Evolutionary conservation across 2,888 invertebrate species (phyloP).

Genomic region (Andrena camellia): DNA sequence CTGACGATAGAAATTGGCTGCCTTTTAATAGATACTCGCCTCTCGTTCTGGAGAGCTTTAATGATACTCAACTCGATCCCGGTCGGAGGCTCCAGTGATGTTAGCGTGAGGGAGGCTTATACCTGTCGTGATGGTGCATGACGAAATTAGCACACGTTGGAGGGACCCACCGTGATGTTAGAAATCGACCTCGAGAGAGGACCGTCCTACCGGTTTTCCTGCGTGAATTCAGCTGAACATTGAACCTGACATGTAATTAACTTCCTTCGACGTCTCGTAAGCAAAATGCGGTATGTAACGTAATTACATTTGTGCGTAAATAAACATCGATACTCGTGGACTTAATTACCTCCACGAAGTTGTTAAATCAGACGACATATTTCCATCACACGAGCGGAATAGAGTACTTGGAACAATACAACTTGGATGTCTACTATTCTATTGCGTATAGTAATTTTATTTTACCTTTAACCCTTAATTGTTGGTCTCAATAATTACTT

Average conservation of each 20-base stretch:
- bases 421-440: no score
- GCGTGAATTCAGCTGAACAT: not conserved
- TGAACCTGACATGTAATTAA: not conserved
- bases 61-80: conserved; percentile 47
- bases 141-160: not conserved
- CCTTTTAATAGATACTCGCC: conserved; percentile 64
- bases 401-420: no score
- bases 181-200: not conserved
- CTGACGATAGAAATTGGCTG: conserved; percentile 66
- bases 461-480: no score
- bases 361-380: no score
- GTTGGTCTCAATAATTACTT: no score
- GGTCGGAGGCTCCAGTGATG: conserved; percentile 11
- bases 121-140: not conserved
- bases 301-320: no score
- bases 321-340: no score
- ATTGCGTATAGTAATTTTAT: no score
- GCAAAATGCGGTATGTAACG: no score
- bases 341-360: no score
- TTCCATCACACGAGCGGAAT: no score
- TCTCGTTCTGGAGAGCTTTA: conserved; percentile 37
- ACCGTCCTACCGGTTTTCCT: not conserved
- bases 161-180: not conserved
- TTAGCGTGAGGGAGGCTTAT: not conserved
- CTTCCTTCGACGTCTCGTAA: not conserved